These are phyloP conservation scores for Luscinia megarhynchos DNA, from an alignment of 2,797 vertebrate genomes.

Conservation along the genomic window DNA sequence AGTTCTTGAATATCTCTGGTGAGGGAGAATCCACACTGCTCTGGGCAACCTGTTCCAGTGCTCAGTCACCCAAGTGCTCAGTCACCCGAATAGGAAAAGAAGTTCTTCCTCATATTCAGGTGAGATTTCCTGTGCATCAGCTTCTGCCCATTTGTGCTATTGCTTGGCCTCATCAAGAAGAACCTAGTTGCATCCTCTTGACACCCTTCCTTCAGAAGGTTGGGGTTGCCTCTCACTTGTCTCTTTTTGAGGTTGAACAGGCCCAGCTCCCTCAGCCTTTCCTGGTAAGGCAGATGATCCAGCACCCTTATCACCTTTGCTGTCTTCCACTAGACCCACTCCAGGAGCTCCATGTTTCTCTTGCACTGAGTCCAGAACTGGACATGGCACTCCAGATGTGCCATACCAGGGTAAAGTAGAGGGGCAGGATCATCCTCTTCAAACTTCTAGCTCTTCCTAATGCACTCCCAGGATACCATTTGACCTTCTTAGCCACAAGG, in stretches of 20 bases:
- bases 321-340: neutral
- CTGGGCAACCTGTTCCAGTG: neutral
- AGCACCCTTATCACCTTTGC: neutral
- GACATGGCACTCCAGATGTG: neutral
- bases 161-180: neutral
- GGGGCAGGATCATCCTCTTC: neutral
- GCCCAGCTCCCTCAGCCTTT: neutral
- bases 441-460: neutral
- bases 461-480: neutral
- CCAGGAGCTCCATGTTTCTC: neutral
- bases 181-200: neutral
- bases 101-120: neutral
- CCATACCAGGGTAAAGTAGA: neutral
- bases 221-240: neutral
- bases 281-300: neutral
- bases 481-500: neutral
- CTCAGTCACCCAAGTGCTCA: neutral
- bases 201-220: neutral
- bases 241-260: neutral
- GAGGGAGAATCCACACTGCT: neutral
- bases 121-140: neutral
- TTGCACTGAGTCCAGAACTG: neutral
- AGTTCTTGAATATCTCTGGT: neutral
- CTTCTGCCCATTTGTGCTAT: neutral
- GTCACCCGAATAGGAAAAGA: neutral